A percentile compares a stretch with the other conserved stretches of the same genome.
Conservation (phyloP, 2,797 vertebrate species). For the Pelodytes ibericus region DNA sequence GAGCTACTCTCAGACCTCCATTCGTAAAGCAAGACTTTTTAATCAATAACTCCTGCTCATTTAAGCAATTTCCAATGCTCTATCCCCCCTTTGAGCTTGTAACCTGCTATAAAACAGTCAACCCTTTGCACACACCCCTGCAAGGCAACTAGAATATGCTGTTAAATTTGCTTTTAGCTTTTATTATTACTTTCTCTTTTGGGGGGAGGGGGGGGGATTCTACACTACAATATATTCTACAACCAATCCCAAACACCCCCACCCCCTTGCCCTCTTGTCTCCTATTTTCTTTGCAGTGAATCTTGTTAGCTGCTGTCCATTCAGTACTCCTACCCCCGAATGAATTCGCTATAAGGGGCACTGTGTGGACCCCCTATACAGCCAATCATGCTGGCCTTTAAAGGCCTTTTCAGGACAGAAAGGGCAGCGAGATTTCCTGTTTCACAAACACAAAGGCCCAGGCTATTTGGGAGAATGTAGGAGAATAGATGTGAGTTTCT, state of each 20-base stretch:
- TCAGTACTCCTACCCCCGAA: not conserved
- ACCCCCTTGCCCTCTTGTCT: not conserved
- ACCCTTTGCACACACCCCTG: too few species aligned
- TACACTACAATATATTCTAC: too few species aligned
- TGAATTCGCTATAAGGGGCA: slow-evolving; percentile 25
- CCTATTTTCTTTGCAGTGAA: not conserved
- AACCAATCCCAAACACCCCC: not conserved
- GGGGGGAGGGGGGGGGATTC: too few species aligned
- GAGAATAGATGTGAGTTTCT: not conserved
- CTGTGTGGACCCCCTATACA: not conserved
- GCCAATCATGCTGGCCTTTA: slow-evolving; percentile 27
- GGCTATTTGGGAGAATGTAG: not conserved
- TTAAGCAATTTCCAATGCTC: too few species aligned
- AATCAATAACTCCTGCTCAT: too few species aligned
- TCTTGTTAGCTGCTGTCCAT: not conserved
- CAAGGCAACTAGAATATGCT: too few species aligned
- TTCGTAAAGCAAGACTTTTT: too few species aligned
- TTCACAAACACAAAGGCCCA: slow-evolving; percentile 20
- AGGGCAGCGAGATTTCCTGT: slow-evolving; percentile 21
- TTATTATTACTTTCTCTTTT: too few species aligned
- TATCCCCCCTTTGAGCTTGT: too few species aligned
- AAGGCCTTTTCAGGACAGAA: slow-evolving; percentile 47
- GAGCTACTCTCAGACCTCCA: too few species aligned
- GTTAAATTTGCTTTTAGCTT: too few species aligned
- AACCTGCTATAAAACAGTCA: too few species aligned